phyloP scores from a whole-genome alignment of 1,140 invertebrate species.

The Lepidostoma basale region DNA sequence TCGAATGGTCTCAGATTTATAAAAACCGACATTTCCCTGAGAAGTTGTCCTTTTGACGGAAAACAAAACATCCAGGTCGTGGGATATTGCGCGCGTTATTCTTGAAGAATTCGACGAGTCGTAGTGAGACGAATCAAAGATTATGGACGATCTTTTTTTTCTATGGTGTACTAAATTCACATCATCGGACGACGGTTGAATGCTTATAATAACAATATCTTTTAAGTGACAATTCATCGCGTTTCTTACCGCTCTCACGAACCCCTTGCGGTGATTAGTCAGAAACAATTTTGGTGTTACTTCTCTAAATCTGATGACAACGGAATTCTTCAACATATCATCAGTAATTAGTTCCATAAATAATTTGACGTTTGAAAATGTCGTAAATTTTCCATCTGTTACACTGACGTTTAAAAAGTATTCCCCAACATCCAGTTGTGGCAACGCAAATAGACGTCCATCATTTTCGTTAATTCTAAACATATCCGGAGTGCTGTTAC shows the following conservation, averaged over 20 bases:
- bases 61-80: slow-evolving; percentile 82
- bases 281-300: slow-evolving; percentile 82
- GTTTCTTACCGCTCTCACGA: slow-evolving; percentile 74
- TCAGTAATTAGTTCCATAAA: slow-evolving; percentile 77
- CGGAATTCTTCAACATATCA: slow-evolving; percentile 79
- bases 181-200: slow-evolving; percentile 61
- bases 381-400: slow-evolving; percentile 81
- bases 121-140: background rate
- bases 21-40: slow-evolving; percentile 55
- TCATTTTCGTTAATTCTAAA: slow-evolving; percentile 78
- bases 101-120: background rate
- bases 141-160: slow-evolving; percentile 27
- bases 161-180: slow-evolving; percentile 41
- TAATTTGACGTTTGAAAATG: slow-evolving; percentile 74
- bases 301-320: slow-evolving; percentile 76
- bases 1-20: slow-evolving; percentile 66
- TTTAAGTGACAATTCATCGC: slow-evolving; percentile 74
- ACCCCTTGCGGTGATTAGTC: slow-evolving; percentile 77
- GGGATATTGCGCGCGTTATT: slow-evolving; percentile 48
- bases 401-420: slow-evolving; percentile 83
- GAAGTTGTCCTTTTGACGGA: slow-evolving; percentile 67
- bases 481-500: slow-evolving; percentile 62
- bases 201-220: slow-evolving; percentile 69
- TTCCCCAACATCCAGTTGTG: slow-evolving; percentile 79
- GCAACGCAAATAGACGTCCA: slow-evolving; percentile 77